Base-by-base conservation (phyloP, 1,140 invertebrate genomes). In the Pachypeltis micranthus region DNA sequence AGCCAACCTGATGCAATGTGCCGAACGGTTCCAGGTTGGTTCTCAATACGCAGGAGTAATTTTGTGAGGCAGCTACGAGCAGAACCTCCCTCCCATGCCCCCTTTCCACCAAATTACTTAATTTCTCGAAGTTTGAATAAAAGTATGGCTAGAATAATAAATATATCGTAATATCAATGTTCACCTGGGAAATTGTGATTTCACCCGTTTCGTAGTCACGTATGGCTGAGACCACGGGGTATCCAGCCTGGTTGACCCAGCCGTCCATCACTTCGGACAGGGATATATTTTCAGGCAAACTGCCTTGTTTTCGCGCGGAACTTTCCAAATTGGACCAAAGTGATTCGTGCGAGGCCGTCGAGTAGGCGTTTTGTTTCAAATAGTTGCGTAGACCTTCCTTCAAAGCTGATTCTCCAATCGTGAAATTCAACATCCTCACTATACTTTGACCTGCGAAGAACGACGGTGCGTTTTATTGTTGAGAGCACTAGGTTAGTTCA, bases 371-470 rank as follows among this genome's bases (percentile, higher is more conserved):
- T 61, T 61, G 44, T 19, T 27, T 79, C 72, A 26, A 87, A 73
- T 69, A 85, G 83, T 64, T 78, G 4, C 78, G 72, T 7, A 92
- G 72, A 51, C 87, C 87, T 10, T 76, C 72, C 58, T 81, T 78
- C 71, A 94, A 91, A 0, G 81, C 76, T 4, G 81, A 72, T 44
- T 83, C 78, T 0, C 87, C 85, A 16, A 91, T 77, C 26, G 88
- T 83, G 62, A 87, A 81, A 63, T 85, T 82, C 68, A 93, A 76
- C 91, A 94, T 94, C 57, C 88, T 74, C 39, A 94, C 80, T 2
- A 94, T 74, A 59, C 85, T 85, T 0, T 83, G 88, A 19, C 83
- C 81, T 75, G 66, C 27, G 70, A 65, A 44, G 31, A 4, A 51
- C 47, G 19, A 51, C 23, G 23, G 21, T 16, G 12, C 19, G 21